These are phyloP conservation scores for Isurus oxyrinchus DNA, from an alignment of 2,113 vertebrate species.

Conservation along the genomic window DNA sequence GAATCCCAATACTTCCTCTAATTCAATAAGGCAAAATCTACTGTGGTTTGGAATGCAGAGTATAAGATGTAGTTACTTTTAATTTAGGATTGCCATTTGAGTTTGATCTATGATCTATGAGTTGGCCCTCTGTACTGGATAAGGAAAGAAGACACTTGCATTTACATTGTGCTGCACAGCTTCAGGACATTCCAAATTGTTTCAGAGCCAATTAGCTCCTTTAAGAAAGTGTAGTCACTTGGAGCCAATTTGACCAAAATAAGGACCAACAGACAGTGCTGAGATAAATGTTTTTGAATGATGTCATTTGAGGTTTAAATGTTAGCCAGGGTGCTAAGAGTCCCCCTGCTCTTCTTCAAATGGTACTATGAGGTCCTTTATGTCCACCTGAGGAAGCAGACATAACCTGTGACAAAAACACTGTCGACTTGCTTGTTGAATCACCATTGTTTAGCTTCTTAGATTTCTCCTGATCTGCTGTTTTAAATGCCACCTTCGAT, in stretches of 20 bases:
- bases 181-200: background rate
- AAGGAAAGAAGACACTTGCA: background rate
- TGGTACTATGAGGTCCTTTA: background rate
- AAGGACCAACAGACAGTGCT: background rate
- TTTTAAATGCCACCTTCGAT: background rate
- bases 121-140: background rate
- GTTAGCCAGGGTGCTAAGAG: background rate
- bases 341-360: background rate
- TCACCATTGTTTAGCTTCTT: background rate
- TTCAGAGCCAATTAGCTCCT: background rate
- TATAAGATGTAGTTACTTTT: background rate
- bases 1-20: background rate
- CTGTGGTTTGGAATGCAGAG: background rate
- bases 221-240: background rate
- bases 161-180: background rate
- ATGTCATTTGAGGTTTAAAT: background rate
- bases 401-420: background rate
- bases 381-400: background rate
- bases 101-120: background rate
- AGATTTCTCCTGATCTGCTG: background rate
- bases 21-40: background rate
- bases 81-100: background rate
- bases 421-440: background rate
- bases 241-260: background rate
- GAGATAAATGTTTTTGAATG: background rate